Percentiles rank a stretch among this genome's conserved stretches.
These are phyloP conservation scores for Ammospiza nelsoni DNA, from an alignment of 2,113 vertebrate species.

Conservation along the genomic window DNA sequence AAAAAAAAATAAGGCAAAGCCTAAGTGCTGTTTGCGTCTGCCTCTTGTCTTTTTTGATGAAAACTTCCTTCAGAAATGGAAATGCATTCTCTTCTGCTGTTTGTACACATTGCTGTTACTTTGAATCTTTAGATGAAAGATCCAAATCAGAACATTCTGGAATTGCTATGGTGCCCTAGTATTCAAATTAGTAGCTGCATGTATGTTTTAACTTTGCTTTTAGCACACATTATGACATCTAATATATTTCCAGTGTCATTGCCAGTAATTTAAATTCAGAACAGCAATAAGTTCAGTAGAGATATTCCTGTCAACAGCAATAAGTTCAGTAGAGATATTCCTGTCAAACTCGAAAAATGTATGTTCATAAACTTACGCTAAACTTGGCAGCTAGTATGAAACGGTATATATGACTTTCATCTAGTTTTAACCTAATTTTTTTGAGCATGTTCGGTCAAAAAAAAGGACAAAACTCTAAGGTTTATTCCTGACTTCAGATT, in stretches of 20 bases:
- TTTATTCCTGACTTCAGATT: not conserved
- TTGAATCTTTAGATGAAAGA: not conserved
- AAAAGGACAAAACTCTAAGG: not conserved
- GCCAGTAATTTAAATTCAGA: not conserved
- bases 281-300: slow-evolving; percentile 23
- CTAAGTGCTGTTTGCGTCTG: slow-evolving; percentile 2
- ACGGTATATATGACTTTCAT: not conserved
- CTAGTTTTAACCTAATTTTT: not conserved
- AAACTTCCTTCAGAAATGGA: slow-evolving; percentile 27
- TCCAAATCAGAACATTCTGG: not conserved
- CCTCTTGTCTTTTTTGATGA: not conserved
- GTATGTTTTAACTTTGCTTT: not conserved
- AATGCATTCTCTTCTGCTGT: not conserved
- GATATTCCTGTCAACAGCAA: not conserved
- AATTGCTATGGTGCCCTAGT: not conserved
- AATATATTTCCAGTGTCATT: not conserved
- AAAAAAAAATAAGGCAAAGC: not conserved
- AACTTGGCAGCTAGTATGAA: slow-evolving; percentile 24
- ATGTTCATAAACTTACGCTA: not conserved
- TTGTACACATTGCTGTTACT: not conserved
- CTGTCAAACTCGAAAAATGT: not conserved
- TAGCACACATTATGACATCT: not conserved
- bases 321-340: not conserved
- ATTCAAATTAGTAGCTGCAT: not conserved
- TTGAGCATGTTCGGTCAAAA: not conserved